Base-by-base conservation (phyloP, 2,113 vertebrate genomes). In the Tympanuchus pallidicinctus region DNA sequence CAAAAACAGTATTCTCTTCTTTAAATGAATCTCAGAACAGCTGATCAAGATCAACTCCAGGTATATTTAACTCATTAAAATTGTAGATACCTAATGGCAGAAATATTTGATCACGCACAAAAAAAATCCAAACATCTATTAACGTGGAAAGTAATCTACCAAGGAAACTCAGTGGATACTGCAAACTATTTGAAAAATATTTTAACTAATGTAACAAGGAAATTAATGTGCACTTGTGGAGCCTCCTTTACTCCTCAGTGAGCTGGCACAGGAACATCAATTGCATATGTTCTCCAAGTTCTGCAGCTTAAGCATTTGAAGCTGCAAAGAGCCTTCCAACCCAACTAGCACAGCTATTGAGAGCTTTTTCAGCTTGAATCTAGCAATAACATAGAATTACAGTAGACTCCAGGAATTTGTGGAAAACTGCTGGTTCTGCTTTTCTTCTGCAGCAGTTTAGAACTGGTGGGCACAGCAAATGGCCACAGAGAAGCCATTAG, bases 401-500 rank as follows among this genome's bases (percentile, higher is more conserved):
- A 90, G n/a, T 20, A 59, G 48, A 45, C 22, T 69, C 17, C 52
- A 57, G 36, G 85, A 91, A 91, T 80, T 91, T 89, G 36, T 70
- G 69, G 42, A 89, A 85, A 85, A 73, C 21, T 92, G 67, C 82
- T 88, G 52, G 32, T 66, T 87, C 54, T 85, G 67, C 63, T 87
- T 72, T 89, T 89, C 27, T 48, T 85, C 66, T 48, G 20, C 8
- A 65, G 47, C 28, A 45, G 38, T 89, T 94, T 71, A 56, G 82
- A 89, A 78, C 81, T 77, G 60, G 36, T 80, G 91, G 88, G 57
- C 59, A 54, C 54, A 82, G 70, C 50, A 56, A 87, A 42, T 1
- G 75, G 50, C 72, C 90, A 89, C 90, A 95, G 52, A 82, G 63
- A 87, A 90, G 75, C n/a, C 75, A 82, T 32, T n/a, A 70, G 40